Base-by-base conservation (phyloP, 2,113 vertebrate species). In the Chinchilla lanigera region DNA sequence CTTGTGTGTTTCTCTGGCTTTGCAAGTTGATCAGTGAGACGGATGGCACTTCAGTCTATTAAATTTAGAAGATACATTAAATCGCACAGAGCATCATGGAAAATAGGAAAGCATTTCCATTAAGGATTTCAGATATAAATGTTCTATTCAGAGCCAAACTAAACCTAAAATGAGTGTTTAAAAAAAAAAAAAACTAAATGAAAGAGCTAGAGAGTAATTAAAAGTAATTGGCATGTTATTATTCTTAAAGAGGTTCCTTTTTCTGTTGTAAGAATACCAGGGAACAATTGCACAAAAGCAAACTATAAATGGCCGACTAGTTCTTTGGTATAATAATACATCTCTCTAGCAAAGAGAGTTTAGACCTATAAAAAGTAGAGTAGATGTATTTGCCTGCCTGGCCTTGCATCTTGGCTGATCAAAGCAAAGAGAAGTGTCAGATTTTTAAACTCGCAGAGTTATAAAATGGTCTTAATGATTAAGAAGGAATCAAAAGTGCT, bases 131-230 rank as follows among this genome's bases (percentile, higher is more conserved):
- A 97, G 73, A 92, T 96, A 93, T 93, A 94, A 94, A 90, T 82
- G 41, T 82, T 97, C 93, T 97, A 90, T 97, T 98, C 93, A 97
- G 71, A 97, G 30, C 93, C 33, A 94, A 93, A 89, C 56, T 93
- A 91, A 94, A 94, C 60, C 56, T 96, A 95, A 97, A 97, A 91
- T 93, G 33, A 96, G 47, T 83, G 73, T 88, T 93, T n/a, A n/a
- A 60, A 60, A 60, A 61, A 63, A 30, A 19, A 78, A 61, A 63
- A 30, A 19, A 78, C 93, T 11, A 96, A 91, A 84, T 87, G 78
- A 97, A 94, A 97, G 35, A 98, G 71, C 92, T 94, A 77, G 77
- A 93, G 97, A 96, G 95, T 97, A 98, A 98, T 98, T 98, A 98
- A 96, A 96, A 96, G 71, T 97, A 98, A 97, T 97, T 97, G 97